Base-by-base conservation (phyloP, 2,888 invertebrate species). In the Arenicola marina region DNA sequence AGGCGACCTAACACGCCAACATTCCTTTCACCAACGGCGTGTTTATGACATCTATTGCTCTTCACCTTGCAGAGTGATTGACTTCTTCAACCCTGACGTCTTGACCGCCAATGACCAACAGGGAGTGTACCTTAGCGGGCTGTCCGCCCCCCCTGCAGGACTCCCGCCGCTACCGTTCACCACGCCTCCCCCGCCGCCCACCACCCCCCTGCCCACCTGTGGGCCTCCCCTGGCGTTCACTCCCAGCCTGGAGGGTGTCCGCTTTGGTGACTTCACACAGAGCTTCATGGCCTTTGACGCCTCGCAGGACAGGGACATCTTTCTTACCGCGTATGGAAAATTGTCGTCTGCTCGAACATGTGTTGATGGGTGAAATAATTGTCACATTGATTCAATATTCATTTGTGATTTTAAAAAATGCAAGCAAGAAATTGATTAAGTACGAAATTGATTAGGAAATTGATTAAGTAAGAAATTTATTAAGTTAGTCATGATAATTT, bases 91-190 rank as follows among this genome's bases (percentile, higher is more conserved):
- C n/a, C 44, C 34, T 21, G 55, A 21, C 21, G 31, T 46, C 4
- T 1, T 63, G n/a, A 29, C 43, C 7, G 45, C 31, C 3, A 7
- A 7, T 7, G 7, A 24, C 15, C 48, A 48, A 28, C 31, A 55
- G 28, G 61, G 33, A 11, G 57, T 59, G n/a, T 71, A 61, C 60
- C 44, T 72, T 46, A 68, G 68, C 51, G 71, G 72, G 34, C 34
- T 65, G 3, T 64, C 71, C 4, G 44, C 57, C 2, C 65, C 68
- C 1, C 63, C 64, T 4, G 24, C 48, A 2, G 18, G 32, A 11
- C 48, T 57, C 1, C 70, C 72, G 11, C 64, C 69, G 3, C 63
- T 61, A 18, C 72, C 71, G 1, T 68, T 57, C 67, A 56, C 67
- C 18, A 68, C 69, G 33, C 59, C 70, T 11, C 56, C 56, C 1